Base-by-base conservation (phyloP, 2,797 vertebrate species). In the Coilia nasus region DNA sequence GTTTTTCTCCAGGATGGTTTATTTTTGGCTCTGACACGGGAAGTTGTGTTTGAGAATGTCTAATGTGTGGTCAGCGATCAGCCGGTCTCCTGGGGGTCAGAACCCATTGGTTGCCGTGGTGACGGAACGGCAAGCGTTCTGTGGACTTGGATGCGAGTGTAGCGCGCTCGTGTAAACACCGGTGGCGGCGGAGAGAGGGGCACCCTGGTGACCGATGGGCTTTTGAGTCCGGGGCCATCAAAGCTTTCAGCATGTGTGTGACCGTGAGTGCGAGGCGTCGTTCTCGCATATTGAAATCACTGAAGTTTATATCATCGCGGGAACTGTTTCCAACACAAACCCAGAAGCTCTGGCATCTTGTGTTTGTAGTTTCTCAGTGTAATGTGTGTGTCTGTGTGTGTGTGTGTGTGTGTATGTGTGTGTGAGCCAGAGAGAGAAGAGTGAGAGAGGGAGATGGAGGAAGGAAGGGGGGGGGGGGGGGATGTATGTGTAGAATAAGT, bases 21-120 rank as follows among this genome's bases (percentile, higher is more conserved):
- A 94, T 94, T 92, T 87, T 93, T 93, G 94, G 90, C 88, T 83
- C 83, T 82, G 56, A 85, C 85, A 90, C 93, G 94, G 94, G 95
- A 96, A 95, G 91, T 93, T 87, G 82, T 92, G 90, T 88, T 90
- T 88, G 81, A 90, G 91, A 93, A 90, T 80, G 28, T 85, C 44
- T 75, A 82, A 35, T 83, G 90, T 91, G 89, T 90, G 89, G 87
- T 90, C 91, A 83, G 88, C 89, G 91, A 88, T 89, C 91, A 88
- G 86, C 86, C 54, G 35, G 25, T 93, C 91, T 44, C 87, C 90
- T 28, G 25, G 25, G 88, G 87, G 91, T 90, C 87, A 84, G 78
- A 46, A 56, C 44, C 67, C 25, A 12, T 81, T 17, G 71, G 85
- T 87, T 82, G 85, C 28, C 82, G 84, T 67, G 82, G 59, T 78